Base-by-base conservation (phyloP, 2,113 vertebrate species). In the Quiscalus mexicanus region DNA sequence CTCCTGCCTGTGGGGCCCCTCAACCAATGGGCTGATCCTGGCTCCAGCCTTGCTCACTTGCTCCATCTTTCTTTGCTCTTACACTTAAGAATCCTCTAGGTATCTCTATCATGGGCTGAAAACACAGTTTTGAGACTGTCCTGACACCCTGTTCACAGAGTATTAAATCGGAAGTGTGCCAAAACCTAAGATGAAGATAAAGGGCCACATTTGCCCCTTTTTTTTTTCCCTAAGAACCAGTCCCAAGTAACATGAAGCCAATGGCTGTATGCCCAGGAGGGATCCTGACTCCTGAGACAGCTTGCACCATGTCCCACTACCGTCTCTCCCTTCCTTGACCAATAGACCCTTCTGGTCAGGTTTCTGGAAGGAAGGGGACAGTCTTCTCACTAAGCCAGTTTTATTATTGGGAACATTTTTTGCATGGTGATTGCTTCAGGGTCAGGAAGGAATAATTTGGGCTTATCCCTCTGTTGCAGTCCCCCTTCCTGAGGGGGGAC, bases 261-360 rank as follows among this genome's bases (percentile, higher is more conserved):
- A 12, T 30, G 37, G 37, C 33, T 78, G 9, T 35, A 23, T 64
- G 41, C 30, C 55, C 49, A 53, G 50, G 33, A 75, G 33, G 23
- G 15, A 62, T 86, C 33, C 70, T n/a, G 19, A 76, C 20, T 83
- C 33, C 62, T 2, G 2, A 59, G 56, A 41, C 44, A 81, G 16
- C 25, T 84, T 15, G 0, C 21, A 69, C 28, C 3, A 0, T 35
- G 20, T 76, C 23, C 44, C 42, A 59, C 31, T 28, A 21, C 0
- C 1, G 23, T 37, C 22, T 58, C 25, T 47, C 31, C 21, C 6
- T 74, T 84, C 27, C 56, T 78, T 95, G 44, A 87, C 37, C 39
- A 75, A 30, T 0, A 28, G 11, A 37, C 28, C 10, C 23, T 71
- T 74, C 35, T 67, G n/a, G 35, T 19, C 1, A 1, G 13, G 23